Base-by-base conservation (phyloP, 1,140 invertebrate species). In the Macrotrachela quadricornifera region DNA sequence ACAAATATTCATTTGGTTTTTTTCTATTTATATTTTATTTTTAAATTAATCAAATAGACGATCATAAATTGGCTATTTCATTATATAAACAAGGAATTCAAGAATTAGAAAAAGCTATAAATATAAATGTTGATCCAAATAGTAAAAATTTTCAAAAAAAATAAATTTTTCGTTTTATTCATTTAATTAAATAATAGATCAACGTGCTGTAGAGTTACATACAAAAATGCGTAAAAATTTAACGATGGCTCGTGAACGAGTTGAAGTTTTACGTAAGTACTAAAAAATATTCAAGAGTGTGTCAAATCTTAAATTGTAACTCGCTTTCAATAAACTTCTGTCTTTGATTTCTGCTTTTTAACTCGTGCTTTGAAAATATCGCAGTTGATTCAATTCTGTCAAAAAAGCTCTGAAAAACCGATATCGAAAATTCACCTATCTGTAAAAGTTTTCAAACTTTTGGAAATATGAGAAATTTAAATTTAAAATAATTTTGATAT, bases 191-290 rank as follows among this genome's bases (percentile, higher is more conserved):
- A 30, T 30, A 30, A 30, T 30, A 30, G 21, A 53, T 15, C 11
- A 53, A 4, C 51, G 51, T n/a, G 45, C 38, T 21, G 36, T 30
- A 14, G 14, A 48, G 10, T 39, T 53, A 39, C 51, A 53, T 39
- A 44, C 46, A 36, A 53, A 53, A 53, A 53, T 53, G 51, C 39
- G 41, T 17, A 47, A n/a, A 16, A 53, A 53, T 37, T 40, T 53
- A 30, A 38, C 38, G 6, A 53, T 53, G 51, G 51, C 51, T 36
- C 16, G 46, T 12, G 51, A 53, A 39, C 51, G 51, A 46, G 36
- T 53, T 18, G 21, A 40, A 21, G 45, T 21, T 30, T 43, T 53
- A 37, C 42, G 51, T 47, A 53, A 53, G 38, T 30, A n/a, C n/a
- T n/a, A n/a, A n/a, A 41, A 46, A 21, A 14, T 17, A 18, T 41